Evolutionary conservation across 2,113 vertebrate genomes (phyloP), one percentile per base, ranked within the genome.

Genomic region (Centropus bengalensis): DNA sequence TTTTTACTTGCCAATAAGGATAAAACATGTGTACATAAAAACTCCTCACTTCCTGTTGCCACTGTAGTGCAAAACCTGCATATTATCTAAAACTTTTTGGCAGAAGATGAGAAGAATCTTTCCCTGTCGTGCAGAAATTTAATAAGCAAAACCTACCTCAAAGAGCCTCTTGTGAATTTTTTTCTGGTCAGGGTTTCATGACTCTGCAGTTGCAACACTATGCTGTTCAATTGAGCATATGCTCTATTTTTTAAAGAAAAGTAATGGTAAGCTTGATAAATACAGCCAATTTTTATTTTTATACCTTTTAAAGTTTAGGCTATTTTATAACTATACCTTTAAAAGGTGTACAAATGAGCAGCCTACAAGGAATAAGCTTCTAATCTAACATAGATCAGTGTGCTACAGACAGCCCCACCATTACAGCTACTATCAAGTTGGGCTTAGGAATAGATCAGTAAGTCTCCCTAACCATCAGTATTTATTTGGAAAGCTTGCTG

Each of bases 401-500:
- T 2, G 26, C 79, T 77, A 32, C 68, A 76, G 68, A 13, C 32
- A 74, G 52, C 59, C 30, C 15, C 49, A 55, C 27, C 45, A 63
- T 44, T 38, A 11, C 74, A 78, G 51, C 63, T 54, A 21, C 89
- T 28, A 60, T 54, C 82, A 71, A 64, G 22, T 82, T 82, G 45
- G 28, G 36, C 47, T 91, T 81, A 38, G 83, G 56, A 63, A 77
- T 23, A 96, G 82, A 85, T 69, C 91, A 93, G 84, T 64, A 91
- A 52, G n/a, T 89, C 88, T 78, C 62, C 79, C 77, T 78, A 87
- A 79, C 47, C 78, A 73, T 51, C 88, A 91, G 75, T 88, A 90
- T 87, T 81, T 91, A 93, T 83, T 89, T 94, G 75, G 63, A 93
- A 93, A 96, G 79, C 74, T 85, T 58, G 51, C 76, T 82, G 80